Percentiles rank a stretch among this genome's conserved stretches.
phyloP scores from a whole-genome alignment of 2,888 invertebrate genomes.

The Drosophila colorata region DNA sequence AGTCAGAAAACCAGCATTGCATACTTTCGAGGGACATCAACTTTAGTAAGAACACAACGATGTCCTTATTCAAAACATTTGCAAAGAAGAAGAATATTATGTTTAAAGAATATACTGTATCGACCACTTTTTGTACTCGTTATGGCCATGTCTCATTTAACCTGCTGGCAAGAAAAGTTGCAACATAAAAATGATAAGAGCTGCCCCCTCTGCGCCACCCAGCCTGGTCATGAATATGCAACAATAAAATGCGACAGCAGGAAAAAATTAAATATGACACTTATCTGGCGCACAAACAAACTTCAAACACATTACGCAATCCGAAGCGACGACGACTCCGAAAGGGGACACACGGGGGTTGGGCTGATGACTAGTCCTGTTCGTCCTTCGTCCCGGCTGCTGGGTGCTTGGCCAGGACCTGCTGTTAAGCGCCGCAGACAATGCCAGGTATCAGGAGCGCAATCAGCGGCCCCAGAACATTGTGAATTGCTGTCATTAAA shows the following conservation, averaged over 20 bases:
- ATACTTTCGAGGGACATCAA: no score
- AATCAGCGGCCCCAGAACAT: constrained; percentile 60
- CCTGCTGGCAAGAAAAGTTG: constrained; percentile 56
- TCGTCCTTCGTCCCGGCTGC: not conserved
- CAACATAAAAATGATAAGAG: constrained; percentile 74
- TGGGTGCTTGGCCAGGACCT: constrained; percentile 8
- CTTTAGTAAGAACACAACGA: no score
- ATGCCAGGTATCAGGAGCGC: constrained; percentile 70
- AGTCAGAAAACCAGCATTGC: no score
- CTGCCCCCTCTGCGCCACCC: not conserved
- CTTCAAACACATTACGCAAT: constrained; percentile 63
- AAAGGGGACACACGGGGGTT: constrained; percentile 2
- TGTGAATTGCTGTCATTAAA: constrained; percentile 81
- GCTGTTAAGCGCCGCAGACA: constrained; percentile 48
- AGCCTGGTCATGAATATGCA: constrained; percentile 71
- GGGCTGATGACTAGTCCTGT: constrained; percentile 18
- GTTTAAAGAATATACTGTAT: constrained; percentile 1
- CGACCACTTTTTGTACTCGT: constrained; percentile 12
- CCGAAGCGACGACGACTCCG: constrained; percentile 10
- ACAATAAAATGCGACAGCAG: constrained; percentile 62
- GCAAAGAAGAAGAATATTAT: no score
- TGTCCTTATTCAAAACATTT: no score
- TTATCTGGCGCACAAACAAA: constrained; percentile 66
- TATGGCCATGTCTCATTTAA: constrained; percentile 36
- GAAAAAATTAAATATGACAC: constrained; percentile 75